Evolutionary conservation across 64 coral and sea anemone species (phyloP).

Genomic region (Catalaphyllia jardinei): DNA sequence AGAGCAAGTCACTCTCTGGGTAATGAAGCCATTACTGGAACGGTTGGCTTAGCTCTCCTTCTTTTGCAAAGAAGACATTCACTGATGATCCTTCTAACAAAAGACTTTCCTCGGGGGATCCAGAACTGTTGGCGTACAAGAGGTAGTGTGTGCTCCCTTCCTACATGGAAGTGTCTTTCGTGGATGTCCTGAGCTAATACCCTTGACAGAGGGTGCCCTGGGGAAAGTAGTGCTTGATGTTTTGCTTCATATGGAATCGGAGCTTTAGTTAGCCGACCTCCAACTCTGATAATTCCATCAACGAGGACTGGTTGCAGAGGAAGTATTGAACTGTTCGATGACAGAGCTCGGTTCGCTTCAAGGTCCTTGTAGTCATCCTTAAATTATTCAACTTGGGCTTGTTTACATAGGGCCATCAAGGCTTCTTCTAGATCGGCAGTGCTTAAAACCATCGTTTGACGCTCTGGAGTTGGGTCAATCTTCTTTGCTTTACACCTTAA

Average conservation of each 20-base stretch:
- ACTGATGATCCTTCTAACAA: neutral
- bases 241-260: neutral
- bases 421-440: neutral
- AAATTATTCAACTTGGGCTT: neutral
- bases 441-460: too few relatives aligned
- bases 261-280: neutral
- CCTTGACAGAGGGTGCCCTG: neutral
- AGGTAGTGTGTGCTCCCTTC: constrained; percentile 20
- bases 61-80: constrained; percentile 13
- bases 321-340: neutral
- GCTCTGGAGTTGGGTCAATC: too few relatives aligned
- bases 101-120: neutral
- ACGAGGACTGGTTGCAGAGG: neutral
- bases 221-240: neutral
- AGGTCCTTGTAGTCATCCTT: neutral
- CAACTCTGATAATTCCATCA: neutral
- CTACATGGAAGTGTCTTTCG: neutral
- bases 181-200: neutral
- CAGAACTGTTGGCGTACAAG: neutral
- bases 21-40: constrained; percentile 33
- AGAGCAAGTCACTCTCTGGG: neutral
- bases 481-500: too few relatives aligned
- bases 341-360: neutral
- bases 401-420: neutral
- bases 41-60: constrained; percentile 1